Base-by-base conservation (phyloP, 2,113 vertebrate genomes). In the Eira barbara region DNA sequence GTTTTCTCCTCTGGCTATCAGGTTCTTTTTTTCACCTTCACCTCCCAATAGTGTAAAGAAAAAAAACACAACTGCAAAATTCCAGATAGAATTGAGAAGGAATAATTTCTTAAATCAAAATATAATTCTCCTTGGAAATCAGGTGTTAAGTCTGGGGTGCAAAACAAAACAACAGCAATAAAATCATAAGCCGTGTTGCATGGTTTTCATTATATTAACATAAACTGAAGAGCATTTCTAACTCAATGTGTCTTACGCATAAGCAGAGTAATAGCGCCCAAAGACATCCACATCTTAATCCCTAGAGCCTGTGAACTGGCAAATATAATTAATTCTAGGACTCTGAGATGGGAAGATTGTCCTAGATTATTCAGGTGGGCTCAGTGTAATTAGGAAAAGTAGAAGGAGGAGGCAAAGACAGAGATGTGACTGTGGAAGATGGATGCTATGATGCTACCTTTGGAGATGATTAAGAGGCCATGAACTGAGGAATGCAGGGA, bases 81-180 rank as follows among this genome's bases (percentile, higher is more conserved):
- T 63, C 17, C 92, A 84, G 82, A 27, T 6, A 76, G 42, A 96
- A 67, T 25, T 71, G 6, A 21, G 36, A 91, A 65, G 13, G 9
- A 91, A 93, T 45, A 39, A 80, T 92, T 97, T 95, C 36, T 92
- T 95, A 87, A 36, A 36, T 89, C 18, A 94, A 97, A 97, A 82
- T 71, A 9, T 36, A 88, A 92, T 82, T 89, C 49, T 69, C 21
- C 29, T 89, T 84, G 12, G n/a, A 80, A 90, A 31, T 31, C 39
- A 61, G 57, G 29, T 8, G 76, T 74, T 74, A 63, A 90, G 25
- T 42, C n/a, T 67, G 80, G 27, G 31, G 20, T 94, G 5, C 17
- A 65, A 91, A 91, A 89, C 23, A 95, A 78, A 97, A 69, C 65
- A 85, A 69, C 65, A 85, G 91, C 59, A 97, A 81, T 74, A 71